Evolutionary conservation across 2,797 vertebrate genomes (phyloP), one percentile per base, ranked within the genome.

Genomic region (Pyrrhura leucotis): DNA sequence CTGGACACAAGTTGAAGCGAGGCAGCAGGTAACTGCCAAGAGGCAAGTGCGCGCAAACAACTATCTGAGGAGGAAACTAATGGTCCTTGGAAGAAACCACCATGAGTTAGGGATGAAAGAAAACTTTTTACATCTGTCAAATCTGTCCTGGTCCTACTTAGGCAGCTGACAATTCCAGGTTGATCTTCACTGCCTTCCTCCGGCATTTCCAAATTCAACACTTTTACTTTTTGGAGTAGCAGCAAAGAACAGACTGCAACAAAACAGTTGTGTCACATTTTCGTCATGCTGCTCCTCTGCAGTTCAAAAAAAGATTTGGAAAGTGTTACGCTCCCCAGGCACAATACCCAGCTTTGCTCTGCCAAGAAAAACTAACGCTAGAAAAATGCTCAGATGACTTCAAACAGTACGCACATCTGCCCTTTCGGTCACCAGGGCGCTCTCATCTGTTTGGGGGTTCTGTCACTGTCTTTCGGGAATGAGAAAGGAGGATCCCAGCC

Each of bases 381-480:
- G 61, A 97, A 97, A 94, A 96, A 97, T 94, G 92, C 42, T 95
- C 67, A 87, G 79, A 74, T 90, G 86, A 84, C 67, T 91, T 80
- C 35, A 81, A 96, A 96, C 47, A 29, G 18, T 58, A 78, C 0
- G 6, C 51, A 58, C 37, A 62, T 82, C 84, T 90, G 50, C 78
- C 63, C 29, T 62, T 48, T 62, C 19, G 67, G 79, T 88, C 68
- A 78, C 66, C 26, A 39, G 23, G 9, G 29, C 39, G 56, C 37
- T 86, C 65, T 71, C 0, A 0, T 26, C 59, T 84, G 28, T 58
- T 56, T 45, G 22, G 7, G 26, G 13, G 3, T 22, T 88, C 83
- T 51, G 39, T 3, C 65, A 50, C 62, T 35, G 26, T 26, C 20
- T 81, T 75, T 61, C 47, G 22, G 78, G 48, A 83, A 84, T 2